Base-by-base conservation (phyloP, 92 coral and sea anemone genomes). In the Blastomussa wellsi region DNA sequence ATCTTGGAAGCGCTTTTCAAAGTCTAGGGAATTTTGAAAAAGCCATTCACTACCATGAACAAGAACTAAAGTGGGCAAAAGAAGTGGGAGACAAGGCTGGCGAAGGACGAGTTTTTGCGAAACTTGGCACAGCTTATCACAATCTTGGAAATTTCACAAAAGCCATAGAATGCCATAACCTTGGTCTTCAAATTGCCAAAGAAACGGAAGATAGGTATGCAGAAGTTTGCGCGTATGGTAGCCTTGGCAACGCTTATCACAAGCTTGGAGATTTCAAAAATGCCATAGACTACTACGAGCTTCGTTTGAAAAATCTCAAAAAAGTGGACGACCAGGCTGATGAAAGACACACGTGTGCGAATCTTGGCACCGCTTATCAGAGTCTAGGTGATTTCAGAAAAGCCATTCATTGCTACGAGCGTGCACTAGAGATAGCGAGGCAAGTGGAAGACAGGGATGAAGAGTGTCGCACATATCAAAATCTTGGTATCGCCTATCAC, bases 81-180 rank as follows among this genome's bases (percentile, higher is more conserved):
- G 44, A 33, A 15, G 42, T 72, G 16, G 86, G 86, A 14, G 28
- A 84, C 52, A 51, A 31, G 74, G 16, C 62, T 14, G 59, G 9
- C 36, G 57, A 38, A 38, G 74, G 39, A 76, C 17, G 24, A 24
- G 62, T 51, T 1, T n/a, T 12, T 76, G 81, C 10, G 4, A 57
- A 62, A 36, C 71, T 76, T 69, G 88, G 88, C 57, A 60, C 4
- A 32, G 41, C 82, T n/a, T 74, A 51, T 36, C 16, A 2, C 13
- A n/a, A 39, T 24, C 24, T 60, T 4, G 81, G 81, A 37, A 70
- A 74, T 26, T 35, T 38, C 37, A 39, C 71, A 32, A 82, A 69
- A 19, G 86, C 79, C 41, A 71, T 71, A 69, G 24, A 72, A 31
- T 51, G 71, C 75, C 12, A 8, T n/a, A n/a, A 70, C 49, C 57